Base-by-base conservation (phyloP, 2,888 invertebrate species). In the Lasioglossum morio region DNA sequence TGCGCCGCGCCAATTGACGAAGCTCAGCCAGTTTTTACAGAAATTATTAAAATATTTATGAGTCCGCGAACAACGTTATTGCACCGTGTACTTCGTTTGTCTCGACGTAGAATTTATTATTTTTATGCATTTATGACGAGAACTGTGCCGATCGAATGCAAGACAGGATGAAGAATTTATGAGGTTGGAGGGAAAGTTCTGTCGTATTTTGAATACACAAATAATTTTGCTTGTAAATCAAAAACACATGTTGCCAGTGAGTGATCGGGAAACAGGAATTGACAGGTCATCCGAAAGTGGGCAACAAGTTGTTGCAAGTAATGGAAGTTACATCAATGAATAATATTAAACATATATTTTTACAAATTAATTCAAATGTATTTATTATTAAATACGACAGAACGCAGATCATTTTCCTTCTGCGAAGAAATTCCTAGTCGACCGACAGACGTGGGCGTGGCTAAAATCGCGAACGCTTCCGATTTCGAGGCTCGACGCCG, bases 11-110 rank as follows among this genome's bases (percentile, higher is more conserved):
- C 19, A 34, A 19, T 19, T 34, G 30, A 30, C 30, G 30, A 66
- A 19, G 19, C 19, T 2, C 8, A 2, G 34, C 63, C 30, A 1
- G 66, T 34, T 66, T 66, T 66, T 10, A 16, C 30, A 16, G 34
- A 8, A 34, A 34, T 66, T 66, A 34, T 66, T 66, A 19, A 34
- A 66, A 66, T 66, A 66, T 66, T 66, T 66, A 66, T 66, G 66
- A 66, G 66, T 3, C 8, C 3, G 66, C 66, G 34, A 3, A 66
- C 30, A 34, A 30, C 19, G 19, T 30, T 30, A 34, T 66, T 66
- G 8, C 30, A 30, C 34, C 30, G 66, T 8, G 19, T 19, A 30
- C 34, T 34, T 66, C 19, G 8, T 19, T 66, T 66, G 19, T 34
- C 34, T 66, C 34, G 66, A 7, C 30, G 34, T 34, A 16, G 27